Percentiles rank a stretch among this genome's conserved stretches.
Conservation (phyloP, 23 tunicate genomes). For the Oikopleura dioica region DNA sequence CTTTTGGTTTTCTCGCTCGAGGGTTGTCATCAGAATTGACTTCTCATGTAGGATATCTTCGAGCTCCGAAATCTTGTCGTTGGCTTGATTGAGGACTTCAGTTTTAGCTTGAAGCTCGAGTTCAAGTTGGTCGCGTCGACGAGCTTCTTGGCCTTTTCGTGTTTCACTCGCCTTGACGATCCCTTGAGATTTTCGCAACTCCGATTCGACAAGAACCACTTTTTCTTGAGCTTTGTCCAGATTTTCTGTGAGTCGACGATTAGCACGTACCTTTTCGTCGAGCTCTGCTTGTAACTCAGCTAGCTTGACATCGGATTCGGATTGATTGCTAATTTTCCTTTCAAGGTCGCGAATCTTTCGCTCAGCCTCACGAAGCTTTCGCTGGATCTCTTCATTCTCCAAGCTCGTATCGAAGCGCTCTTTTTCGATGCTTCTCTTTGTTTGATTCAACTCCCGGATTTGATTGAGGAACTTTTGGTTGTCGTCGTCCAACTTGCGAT, state of each 20-base stretch:
- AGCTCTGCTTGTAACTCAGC: not conserved
- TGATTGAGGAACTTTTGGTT: not conserved
- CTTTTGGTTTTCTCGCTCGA: not conserved
- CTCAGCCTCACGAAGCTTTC: not conserved
- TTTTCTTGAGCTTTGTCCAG: not conserved
- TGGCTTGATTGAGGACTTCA: not conserved
- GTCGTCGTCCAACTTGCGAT: not conserved
- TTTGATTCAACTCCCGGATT: not conserved
- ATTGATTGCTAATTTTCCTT: not conserved
- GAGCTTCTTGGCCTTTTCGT: not conserved
- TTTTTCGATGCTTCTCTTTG: not conserved
- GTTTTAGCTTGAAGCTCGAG: not conserved
- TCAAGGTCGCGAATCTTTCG: not conserved
- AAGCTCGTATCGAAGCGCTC: not conserved
- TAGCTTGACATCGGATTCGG: not conserved
- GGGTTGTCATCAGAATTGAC: not conserved
- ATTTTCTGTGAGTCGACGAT: not conserved
- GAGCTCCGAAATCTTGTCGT: not conserved
- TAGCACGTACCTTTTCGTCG: not conserved
- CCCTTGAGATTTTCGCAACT: not conserved
- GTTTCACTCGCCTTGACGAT: not conserved
- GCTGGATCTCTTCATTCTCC: not conserved
- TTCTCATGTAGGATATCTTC: not conserved
- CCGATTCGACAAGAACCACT: not conserved
- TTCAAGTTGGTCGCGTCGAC: not conserved